phyloP scores from a whole-genome alignment of 2,113 vertebrate genomes.

The Dolichotis patagonum region DNA sequence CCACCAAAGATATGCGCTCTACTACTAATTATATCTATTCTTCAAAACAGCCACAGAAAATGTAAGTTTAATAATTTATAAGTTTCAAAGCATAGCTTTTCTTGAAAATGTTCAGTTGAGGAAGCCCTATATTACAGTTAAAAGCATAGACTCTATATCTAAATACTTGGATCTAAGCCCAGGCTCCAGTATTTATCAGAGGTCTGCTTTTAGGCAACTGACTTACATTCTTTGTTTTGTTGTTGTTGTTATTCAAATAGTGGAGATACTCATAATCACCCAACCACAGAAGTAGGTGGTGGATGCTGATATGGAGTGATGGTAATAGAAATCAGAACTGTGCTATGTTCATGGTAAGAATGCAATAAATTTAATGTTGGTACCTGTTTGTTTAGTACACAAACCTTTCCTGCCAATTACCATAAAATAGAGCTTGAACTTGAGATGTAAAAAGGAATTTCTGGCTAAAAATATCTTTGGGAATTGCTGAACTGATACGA shows the following conservation, averaged over 20 bases:
- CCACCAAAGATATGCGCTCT: neutral
- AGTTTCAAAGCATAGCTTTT: neutral
- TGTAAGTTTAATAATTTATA: neutral
- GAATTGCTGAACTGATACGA: neutral
- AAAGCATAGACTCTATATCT: neutral
- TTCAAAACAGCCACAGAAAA: slow-evolving; percentile 8
- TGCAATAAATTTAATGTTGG: neutral
- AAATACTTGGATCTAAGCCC: neutral
- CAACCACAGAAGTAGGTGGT: neutral
- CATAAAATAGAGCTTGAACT: slow-evolving; percentile 5
- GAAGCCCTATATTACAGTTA: neutral
- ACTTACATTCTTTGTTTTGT: neutral
- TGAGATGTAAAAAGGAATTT: neutral
- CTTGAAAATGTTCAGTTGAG: neutral
- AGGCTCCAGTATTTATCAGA: neutral
- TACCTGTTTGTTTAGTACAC: neutral
- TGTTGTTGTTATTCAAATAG: neutral
- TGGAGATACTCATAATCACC: neutral
- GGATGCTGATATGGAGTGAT: neutral
- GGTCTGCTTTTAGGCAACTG: neutral
- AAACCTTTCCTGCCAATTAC: neutral
- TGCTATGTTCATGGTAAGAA: neutral
- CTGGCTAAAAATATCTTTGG: slow-evolving; percentile 20
- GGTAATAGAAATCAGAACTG: neutral
- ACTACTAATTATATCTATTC: neutral